Evolutionary conservation across 2,888 invertebrate species (phyloP).

Genomic region (Eristalis tenax): DNA sequence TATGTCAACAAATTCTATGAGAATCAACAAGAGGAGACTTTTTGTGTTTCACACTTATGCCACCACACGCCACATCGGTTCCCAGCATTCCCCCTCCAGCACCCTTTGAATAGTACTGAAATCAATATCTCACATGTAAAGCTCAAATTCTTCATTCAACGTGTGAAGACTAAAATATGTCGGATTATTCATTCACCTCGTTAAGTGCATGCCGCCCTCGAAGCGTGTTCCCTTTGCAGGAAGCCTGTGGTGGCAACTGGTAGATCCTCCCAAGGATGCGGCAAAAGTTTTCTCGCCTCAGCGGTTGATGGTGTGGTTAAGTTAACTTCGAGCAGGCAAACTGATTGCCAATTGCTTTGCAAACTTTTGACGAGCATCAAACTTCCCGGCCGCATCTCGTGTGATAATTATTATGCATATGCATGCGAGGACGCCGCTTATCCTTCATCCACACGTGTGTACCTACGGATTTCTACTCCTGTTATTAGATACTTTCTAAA

Average conservation of each 20-base stretch:
- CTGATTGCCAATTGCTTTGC: constrained; percentile 4
- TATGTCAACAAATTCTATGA: no score
- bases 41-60: no score
- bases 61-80: no score
- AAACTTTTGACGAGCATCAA: neutral
- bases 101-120: neutral
- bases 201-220: neutral
- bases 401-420: neutral
- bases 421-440: neutral
- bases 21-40: no score
- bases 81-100: neutral
- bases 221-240: no score
- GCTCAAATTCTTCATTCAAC: neutral
- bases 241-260: neutral
- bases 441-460: neutral
- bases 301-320: neutral
- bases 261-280: neutral
- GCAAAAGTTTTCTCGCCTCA: neutral
- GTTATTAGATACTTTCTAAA: neutral
- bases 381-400: neutral
- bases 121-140: neutral
- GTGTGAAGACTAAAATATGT: neutral
- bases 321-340: neutral
- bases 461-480: neutral
- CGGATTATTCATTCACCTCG: neutral